A percentile compares a stretch with the other conserved stretches of the same genome.
Evolutionary conservation across 2,888 invertebrate species (phyloP).

Genomic region (Amiota communis): DNA sequence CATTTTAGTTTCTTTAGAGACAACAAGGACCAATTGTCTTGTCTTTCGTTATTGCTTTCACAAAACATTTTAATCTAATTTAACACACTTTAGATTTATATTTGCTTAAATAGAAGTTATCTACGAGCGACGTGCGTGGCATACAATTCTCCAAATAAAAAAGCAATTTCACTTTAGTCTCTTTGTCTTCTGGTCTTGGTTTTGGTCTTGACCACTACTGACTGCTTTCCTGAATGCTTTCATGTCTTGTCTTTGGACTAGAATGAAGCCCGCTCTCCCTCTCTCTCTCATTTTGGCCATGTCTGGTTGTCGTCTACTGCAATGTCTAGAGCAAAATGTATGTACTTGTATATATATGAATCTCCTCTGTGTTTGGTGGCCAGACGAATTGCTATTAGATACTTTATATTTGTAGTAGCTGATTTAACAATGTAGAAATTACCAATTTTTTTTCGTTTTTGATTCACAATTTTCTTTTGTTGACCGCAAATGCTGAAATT

Average conservation of each 20-base stretch:
- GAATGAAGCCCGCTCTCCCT: neutral
- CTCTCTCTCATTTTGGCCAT: neutral
- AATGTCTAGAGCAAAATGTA: no score
- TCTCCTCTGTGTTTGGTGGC: neutral
- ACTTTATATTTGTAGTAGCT: neutral
- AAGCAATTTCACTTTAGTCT: neutral
- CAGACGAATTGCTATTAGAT: neutral
- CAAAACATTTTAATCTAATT: constrained; percentile 65
- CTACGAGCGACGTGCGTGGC: constrained; percentile 58
- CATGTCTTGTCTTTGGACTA: neutral
- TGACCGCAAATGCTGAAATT: neutral
- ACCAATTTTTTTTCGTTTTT: neutral
- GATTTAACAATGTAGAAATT: constrained; percentile 18
- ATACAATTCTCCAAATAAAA: constrained; percentile 39
- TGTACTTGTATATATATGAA: no score
- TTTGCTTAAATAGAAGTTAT: constrained; percentile 67
- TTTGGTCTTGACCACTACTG: neutral
- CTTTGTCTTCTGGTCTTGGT: no score
- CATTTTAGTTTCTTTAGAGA: neutral
- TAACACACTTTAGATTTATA: constrained; percentile 67
- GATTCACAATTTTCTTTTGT: neutral
- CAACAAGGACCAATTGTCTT: neutral
- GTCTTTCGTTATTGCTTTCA: neutral
- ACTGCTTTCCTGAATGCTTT: no score
- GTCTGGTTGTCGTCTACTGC: neutral